These are phyloP conservation scores for Pelecanus crispus DNA, from an alignment of 2,113 vertebrate species.

Conservation along the genomic window DNA sequence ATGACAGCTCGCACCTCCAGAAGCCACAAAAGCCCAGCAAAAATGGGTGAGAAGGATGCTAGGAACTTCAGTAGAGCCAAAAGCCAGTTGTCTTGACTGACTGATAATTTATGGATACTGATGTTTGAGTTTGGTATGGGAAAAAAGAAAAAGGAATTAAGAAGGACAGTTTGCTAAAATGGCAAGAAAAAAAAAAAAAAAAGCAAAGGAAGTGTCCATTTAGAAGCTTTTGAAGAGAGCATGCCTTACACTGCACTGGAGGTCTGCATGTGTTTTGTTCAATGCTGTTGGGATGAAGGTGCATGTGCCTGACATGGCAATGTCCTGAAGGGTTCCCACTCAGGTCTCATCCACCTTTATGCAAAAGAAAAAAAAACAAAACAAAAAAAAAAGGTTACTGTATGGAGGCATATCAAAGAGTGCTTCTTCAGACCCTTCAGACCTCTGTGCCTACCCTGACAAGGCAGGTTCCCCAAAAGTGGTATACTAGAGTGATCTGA, in stretches of 20 bases:
- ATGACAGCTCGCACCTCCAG: not conserved
- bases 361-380: too few species aligned
- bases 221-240: not conserved
- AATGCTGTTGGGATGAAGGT: not conserved
- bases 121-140: not conserved
- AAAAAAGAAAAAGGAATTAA: not conserved
- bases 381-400: not conserved
- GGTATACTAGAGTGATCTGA: not conserved
- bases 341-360: not conserved
- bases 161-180: not conserved
- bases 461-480: not conserved
- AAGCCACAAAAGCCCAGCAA: not conserved
- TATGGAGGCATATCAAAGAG: not conserved
- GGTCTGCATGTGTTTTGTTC: not conserved
- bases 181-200: not conserved
- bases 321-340: not conserved
- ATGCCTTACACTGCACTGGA: not conserved
- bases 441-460: not conserved
- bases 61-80: not conserved
- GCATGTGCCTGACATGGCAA: rapidly evolving
- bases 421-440: not conserved
- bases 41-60: not conserved
- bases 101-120: not conserved
- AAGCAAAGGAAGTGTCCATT: not conserved
- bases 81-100: not conserved